These are phyloP conservation scores for Datnioides undecimradiatus DNA, from an alignment of 2,113 vertebrate genomes.

Conservation along the genomic window DNA sequence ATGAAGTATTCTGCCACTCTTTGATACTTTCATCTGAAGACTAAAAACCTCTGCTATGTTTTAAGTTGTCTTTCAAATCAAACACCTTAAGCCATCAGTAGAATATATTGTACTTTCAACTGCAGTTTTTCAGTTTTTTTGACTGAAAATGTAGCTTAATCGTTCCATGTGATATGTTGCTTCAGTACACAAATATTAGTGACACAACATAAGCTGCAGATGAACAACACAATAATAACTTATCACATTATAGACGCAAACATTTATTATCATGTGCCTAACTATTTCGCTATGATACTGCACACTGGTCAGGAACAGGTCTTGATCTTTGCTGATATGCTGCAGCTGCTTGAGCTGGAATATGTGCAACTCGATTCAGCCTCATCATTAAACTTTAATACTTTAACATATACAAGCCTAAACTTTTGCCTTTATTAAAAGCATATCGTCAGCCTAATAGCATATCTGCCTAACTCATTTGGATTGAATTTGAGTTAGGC, in stretches of 20 bases:
- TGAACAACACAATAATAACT: no score
- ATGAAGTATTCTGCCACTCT: not conserved
- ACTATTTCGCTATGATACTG: not conserved
- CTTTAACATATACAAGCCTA: not conserved
- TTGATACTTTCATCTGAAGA: not conserved
- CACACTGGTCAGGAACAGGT: not conserved
- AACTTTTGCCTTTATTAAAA: not conserved
- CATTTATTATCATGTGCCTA: not conserved
- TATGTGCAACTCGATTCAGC: not conserved
- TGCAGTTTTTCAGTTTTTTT: not conserved
- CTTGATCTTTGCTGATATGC: not conserved
- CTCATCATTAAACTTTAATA: not conserved
- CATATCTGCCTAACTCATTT: no score
- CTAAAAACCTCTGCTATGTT: not conserved
- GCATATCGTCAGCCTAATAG: no score
- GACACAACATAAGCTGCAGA: not conserved
- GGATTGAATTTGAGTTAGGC: no score
- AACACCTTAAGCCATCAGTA: not conserved
- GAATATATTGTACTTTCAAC: not conserved
- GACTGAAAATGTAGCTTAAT: not conserved
- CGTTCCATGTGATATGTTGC: not conserved
- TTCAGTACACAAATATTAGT: not conserved
- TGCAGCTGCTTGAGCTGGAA: not conserved
- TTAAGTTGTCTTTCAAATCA: not conserved
- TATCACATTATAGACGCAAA: not conserved